Conservation (phyloP, 2,797 vertebrate genomes). For the Gymnothorax javanicus region DNA sequence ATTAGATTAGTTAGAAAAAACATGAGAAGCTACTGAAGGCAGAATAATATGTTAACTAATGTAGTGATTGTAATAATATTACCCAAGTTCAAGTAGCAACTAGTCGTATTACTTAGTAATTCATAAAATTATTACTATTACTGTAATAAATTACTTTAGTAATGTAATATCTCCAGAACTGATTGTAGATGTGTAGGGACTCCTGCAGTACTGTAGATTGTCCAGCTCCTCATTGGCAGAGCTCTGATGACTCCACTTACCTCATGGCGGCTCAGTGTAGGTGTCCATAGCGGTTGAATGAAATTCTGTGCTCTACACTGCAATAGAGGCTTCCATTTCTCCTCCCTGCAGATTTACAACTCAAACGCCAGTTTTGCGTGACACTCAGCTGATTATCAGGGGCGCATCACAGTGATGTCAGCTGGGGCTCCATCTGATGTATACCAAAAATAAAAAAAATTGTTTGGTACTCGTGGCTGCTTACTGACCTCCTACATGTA, state of each 20-base stretch:
- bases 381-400: background rate
- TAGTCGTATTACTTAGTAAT: too few species aligned
- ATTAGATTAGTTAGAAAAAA: too few species aligned
- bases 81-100: too few species aligned
- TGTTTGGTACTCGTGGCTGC: background rate
- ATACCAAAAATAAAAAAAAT: background rate
- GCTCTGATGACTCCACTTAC: background rate
- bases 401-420: background rate
- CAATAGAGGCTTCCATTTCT: background rate
- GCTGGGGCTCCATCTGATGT: too few species aligned
- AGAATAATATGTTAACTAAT: too few species aligned
- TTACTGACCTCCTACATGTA: background rate
- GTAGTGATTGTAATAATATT: too few species aligned
- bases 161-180: too few species aligned
- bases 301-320: background rate
- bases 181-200: background rate
- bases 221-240: background rate
- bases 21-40: too few species aligned
- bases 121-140: too few species aligned
- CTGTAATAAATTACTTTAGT: too few species aligned
- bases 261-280: background rate
- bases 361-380: background rate
- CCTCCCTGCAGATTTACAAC: background rate
- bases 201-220: background rate
- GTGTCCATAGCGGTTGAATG: background rate